A percentile compares a stretch with the other conserved stretches of the same genome.
These are phyloP conservation scores for Calameuta idolon DNA, from an alignment of 2,888 invertebrate species.

Conservation along the genomic window DNA sequence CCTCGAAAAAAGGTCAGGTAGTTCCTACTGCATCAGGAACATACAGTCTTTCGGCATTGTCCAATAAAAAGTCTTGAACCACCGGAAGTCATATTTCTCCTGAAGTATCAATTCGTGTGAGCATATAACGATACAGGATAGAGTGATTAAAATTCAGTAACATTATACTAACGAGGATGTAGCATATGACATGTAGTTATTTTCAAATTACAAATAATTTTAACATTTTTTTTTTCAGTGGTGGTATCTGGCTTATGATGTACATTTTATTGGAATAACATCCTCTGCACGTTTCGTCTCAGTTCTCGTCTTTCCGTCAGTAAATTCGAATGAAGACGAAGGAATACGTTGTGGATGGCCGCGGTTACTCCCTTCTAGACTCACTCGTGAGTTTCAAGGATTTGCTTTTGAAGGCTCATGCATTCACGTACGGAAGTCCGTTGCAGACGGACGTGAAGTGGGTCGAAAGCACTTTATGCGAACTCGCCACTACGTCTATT, in stretches of 20 bases:
- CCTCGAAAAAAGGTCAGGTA: not conserved
- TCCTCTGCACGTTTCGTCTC: not conserved
- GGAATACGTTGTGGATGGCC: not conserved
- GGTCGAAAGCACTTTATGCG: conserved; percentile 4
- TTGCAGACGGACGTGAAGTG: conserved; percentile 2
- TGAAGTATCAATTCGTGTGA: not conserved
- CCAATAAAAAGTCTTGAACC: not conserved
- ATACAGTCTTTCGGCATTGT: not conserved
- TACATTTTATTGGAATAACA: not conserved
- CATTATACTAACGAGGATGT: not conserved
- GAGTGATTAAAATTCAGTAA: not conserved
- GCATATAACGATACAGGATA: not conserved
- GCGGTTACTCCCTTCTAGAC: not conserved
- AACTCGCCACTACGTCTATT: not conserved
- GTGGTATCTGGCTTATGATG: not conserved
- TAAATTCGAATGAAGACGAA: not conserved
- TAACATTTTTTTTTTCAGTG: not conserved
- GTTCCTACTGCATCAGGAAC: not conserved
- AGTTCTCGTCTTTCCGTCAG: not conserved
- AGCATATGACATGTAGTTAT: not conserved
- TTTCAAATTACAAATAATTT: not conserved
- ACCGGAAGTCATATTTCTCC: not conserved
- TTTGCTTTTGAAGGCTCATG: conserved; percentile 1
- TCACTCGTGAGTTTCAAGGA: not conserved
- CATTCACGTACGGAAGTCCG: not conserved